Evolutionary conservation across 1,140 invertebrate species (phyloP).

Genomic region (Dendrolimus punctatus): DNA sequence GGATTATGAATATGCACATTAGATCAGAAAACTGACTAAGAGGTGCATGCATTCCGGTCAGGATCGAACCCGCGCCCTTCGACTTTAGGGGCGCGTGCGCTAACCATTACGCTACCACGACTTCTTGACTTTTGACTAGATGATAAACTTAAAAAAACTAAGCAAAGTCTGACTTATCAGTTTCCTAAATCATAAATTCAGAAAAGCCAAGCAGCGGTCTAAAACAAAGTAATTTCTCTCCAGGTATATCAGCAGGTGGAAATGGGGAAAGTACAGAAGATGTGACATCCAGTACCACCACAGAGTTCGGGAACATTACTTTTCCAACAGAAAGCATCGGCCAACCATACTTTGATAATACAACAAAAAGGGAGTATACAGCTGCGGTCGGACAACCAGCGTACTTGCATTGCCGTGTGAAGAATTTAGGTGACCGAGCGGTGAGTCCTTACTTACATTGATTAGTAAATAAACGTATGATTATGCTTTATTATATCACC

Average conservation of each 20-base stretch:
- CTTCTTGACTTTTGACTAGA: too few relatives aligned
- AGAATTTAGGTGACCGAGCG: conserved; percentile 89
- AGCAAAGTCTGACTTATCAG: too few relatives aligned
- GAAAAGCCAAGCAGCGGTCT: background rate
- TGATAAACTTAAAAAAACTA: too few relatives aligned
- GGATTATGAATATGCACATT: too few relatives aligned
- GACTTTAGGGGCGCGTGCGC: too few relatives aligned
- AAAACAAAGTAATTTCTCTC: conserved; percentile 3
- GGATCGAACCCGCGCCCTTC: too few relatives aligned
- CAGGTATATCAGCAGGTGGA: conserved; percentile 43
- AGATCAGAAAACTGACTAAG: too few relatives aligned
- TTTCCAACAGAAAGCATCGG: conserved; percentile 72
- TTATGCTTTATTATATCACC: background rate
- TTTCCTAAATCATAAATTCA: too few relatives aligned
- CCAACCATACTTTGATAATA: conserved; percentile 91
- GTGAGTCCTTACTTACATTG: conserved; percentile 74
- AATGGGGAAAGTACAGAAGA: conserved; percentile 34
- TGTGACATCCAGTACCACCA: conserved; percentile 23
- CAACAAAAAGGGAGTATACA: conserved; percentile 85
- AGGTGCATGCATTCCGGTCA: too few relatives aligned
- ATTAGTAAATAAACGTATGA: background rate
- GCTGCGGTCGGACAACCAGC: conserved; percentile 90
- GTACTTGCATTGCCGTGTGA: conserved; percentile 87
- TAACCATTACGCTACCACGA: too few relatives aligned
- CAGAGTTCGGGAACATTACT: conserved; percentile 21